phyloP scores from a whole-genome alignment of 2,888 invertebrate genomes.

The Perizoma flavofasciatum region DNA sequence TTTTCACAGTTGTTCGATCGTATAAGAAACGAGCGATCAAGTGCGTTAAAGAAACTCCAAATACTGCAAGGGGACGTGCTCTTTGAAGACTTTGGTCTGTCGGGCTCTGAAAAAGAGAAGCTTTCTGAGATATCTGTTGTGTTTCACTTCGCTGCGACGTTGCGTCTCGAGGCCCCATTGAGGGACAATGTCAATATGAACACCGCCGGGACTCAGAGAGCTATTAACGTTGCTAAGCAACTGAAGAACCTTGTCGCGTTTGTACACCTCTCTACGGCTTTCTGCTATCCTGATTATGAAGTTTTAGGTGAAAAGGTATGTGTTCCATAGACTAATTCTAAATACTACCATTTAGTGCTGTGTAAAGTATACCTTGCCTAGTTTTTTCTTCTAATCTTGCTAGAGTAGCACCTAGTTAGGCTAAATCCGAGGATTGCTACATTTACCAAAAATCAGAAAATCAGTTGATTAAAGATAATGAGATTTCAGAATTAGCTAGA shows the following conservation, averaged over 20 bases:
- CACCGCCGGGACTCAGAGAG: constrained; percentile 91
- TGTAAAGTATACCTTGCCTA: no score
- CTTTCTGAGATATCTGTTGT: constrained; percentile 90
- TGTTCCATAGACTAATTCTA: neutral
- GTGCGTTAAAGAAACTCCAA: constrained; percentile 88
- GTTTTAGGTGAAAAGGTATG: constrained; percentile 70
- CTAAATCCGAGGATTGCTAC: no score
- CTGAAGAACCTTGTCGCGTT: constrained; percentile 90
- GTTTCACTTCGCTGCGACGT: constrained; percentile 96
- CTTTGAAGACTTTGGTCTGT: constrained; percentile 85
- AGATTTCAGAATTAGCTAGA: no score
- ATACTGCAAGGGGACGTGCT: constrained; percentile 90
- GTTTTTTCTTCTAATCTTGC: no score
- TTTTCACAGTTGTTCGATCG: constrained; percentile 87
- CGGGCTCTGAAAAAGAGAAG: constrained; percentile 80
- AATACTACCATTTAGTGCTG: no score
- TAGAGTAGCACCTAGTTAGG: no score
- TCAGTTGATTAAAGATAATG: no score
- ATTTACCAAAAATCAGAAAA: no score
- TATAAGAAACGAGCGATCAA: constrained; percentile 85
- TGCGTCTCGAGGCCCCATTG: constrained; percentile 94
- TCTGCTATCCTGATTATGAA: constrained; percentile 94
- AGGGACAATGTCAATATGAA: constrained; percentile 95
- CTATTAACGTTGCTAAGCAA: constrained; percentile 89
- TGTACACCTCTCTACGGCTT: constrained; percentile 97